Percentiles rank a stretch among this genome's conserved stretches.
Evolutionary conservation across 1,140 invertebrate species (phyloP).

Genomic region (Tachypleus tridentatus): DNA sequence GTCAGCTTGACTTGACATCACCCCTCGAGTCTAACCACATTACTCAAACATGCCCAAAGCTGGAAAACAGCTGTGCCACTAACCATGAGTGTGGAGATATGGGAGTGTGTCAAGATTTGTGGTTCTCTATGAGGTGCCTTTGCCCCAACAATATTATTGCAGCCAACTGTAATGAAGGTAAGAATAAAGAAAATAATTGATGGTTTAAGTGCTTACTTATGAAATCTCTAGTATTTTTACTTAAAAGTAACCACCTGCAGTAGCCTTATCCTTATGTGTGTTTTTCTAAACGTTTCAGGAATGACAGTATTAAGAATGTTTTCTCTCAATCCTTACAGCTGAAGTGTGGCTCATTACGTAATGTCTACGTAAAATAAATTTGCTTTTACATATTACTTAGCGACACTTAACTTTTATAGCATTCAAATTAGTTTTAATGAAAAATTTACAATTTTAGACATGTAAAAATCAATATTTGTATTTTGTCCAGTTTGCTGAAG

Average conservation of each 20-base stretch:
- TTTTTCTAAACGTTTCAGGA: background rate
- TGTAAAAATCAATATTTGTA: too few species aligned
- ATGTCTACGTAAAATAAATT: too few species aligned
- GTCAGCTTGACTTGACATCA: slow-evolving; percentile 59
- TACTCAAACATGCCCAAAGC: slow-evolving; percentile 56
- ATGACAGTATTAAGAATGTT: too few species aligned
- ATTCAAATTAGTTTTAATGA: too few species aligned
- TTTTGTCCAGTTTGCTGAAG: too few species aligned
- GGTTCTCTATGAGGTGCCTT: slow-evolving; percentile 41
- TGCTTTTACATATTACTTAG: too few species aligned
- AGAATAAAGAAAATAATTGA: slow-evolving; percentile 4
- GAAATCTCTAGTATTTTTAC: background rate
- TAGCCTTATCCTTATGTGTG: too few species aligned
- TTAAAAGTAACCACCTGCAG: background rate
- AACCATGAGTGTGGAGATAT: slow-evolving; percentile 44
- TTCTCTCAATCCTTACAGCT: too few species aligned
- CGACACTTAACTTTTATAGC: too few species aligned
- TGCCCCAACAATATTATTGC: slow-evolving; percentile 54
- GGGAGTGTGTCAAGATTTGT: slow-evolving; percentile 66
- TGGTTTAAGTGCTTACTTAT: background rate
- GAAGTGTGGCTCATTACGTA: too few species aligned
- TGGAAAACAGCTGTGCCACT: slow-evolving; percentile 37
- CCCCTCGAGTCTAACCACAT: slow-evolving; percentile 55
- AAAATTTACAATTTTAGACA: too few species aligned
- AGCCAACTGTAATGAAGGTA: slow-evolving; percentile 54